A percentile compares a stretch with the other conserved stretches of the same genome.
phyloP scores from a whole-genome alignment of 2,888 invertebrate genomes.

The Ferdinandea cuprea region DNA sequence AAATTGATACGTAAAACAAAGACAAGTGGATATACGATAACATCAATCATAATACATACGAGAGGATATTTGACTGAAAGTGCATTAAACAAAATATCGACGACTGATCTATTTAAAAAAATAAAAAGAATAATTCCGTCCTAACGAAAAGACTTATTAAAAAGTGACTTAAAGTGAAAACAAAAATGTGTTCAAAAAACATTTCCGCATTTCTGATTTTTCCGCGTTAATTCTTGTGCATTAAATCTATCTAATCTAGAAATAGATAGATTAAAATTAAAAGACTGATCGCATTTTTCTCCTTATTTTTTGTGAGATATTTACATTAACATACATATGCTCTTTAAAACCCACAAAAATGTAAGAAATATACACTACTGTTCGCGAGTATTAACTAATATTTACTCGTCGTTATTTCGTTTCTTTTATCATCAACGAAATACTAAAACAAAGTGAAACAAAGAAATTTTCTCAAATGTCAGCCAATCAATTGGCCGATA shows the following conservation, averaged over 20 bases:
- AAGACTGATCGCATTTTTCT: slow-evolving; percentile 66
- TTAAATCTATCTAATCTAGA: slow-evolving; percentile 25
- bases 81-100: slow-evolving; percentile 26
- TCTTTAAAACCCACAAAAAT: neutral
- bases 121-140: slow-evolving; percentile 59
- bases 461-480: slow-evolving; percentile 69
- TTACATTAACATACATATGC: neutral
- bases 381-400: slow-evolving; percentile 8
- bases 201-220: slow-evolving; percentile 47
- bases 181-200: slow-evolving; percentile 50
- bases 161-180: slow-evolving; percentile 66
- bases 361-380: slow-evolving; percentile 1
- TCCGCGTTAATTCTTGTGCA: slow-evolving; percentile 28
- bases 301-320: slow-evolving; percentile 26
- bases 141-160: slow-evolving; percentile 64
- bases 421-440: neutral
- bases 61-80: slow-evolving; percentile 32
- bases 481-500: slow-evolving; percentile 75
- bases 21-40: neutral
- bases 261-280: slow-evolving; percentile 11
- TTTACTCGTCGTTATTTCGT: slow-evolving; percentile 1
- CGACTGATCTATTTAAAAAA: slow-evolving; percentile 56
- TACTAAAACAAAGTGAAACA: slow-evolving; percentile 13
- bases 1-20: slow-evolving; percentile 32
- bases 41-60: neutral